phyloP scores from a whole-genome alignment of 2,113 vertebrate species.

The Benitochromis conjunctus region DNA sequence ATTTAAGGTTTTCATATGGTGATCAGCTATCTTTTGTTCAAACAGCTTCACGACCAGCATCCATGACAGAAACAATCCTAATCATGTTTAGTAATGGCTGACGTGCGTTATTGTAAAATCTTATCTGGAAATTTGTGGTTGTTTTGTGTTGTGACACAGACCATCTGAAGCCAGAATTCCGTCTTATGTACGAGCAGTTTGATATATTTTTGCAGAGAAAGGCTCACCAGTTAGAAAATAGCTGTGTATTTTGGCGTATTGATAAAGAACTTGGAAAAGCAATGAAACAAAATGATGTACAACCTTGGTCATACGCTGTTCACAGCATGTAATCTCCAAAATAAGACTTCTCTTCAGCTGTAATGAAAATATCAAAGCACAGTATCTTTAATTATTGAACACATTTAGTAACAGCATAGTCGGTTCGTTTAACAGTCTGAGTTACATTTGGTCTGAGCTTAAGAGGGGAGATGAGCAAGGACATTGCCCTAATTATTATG shows the following conservation, averaged over 20 bases:
- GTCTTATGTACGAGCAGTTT: background rate
- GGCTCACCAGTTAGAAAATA: background rate
- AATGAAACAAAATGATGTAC: background rate
- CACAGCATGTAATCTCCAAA: background rate
- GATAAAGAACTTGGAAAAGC: background rate
- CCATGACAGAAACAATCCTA: background rate
- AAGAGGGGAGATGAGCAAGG: slow-evolving; percentile 47
- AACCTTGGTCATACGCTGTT: background rate
- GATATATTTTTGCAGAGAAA: background rate
- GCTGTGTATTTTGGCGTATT: background rate
- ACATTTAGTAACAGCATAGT: background rate
- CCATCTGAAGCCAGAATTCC: background rate
- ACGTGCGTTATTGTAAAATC: background rate
- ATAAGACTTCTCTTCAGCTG: background rate
- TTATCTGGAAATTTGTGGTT: background rate
- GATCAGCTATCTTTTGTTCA: background rate
- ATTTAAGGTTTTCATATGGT: background rate
- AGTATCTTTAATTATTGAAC: background rate
- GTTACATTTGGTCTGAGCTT: background rate
- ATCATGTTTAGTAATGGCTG: background rate
- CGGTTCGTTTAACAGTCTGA: background rate
- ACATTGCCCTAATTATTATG: slow-evolving; percentile 62
- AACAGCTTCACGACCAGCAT: background rate
- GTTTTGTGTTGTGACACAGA: background rate
- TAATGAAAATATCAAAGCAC: background rate